phyloP scores from a whole-genome alignment of 2,888 invertebrate genomes.

The Meganola albula region DNA sequence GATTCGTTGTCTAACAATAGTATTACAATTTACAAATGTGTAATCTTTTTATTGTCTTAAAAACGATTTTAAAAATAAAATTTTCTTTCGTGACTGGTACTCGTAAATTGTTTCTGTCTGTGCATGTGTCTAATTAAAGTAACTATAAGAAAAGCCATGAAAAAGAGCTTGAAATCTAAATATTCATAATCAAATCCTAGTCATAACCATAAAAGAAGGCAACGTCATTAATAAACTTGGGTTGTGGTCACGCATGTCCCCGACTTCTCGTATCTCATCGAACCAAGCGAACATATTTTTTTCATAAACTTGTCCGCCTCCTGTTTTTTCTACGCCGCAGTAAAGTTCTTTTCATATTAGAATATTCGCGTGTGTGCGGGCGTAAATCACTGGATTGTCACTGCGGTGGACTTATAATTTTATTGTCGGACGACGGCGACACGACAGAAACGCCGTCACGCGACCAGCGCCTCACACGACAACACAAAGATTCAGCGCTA shows the following conservation, averaged over 20 bases:
- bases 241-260: slow-evolving; percentile 52
- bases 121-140: too few relatives aligned
- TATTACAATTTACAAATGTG: too few relatives aligned
- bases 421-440: slow-evolving; percentile 72
- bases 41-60: too few relatives aligned
- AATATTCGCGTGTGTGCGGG: slow-evolving; percentile 73
- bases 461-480: slow-evolving; percentile 47
- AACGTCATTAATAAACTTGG: slow-evolving; percentile 38
- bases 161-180: slow-evolving; percentile 16
- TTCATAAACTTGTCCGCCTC: slow-evolving; percentile 72
- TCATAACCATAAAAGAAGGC: slow-evolving; percentile 24
- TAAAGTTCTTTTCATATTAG: slow-evolving; percentile 65
- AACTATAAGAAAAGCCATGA: neutral
- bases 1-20: too few relatives aligned
- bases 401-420: slow-evolving; percentile 76
- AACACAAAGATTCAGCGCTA: slow-evolving; percentile 58
- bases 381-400: slow-evolving; percentile 78
- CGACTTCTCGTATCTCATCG: slow-evolving; percentile 47
- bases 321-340: slow-evolving; percentile 53
- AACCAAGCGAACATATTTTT: slow-evolving; percentile 62
- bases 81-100: too few relatives aligned
- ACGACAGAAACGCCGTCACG: slow-evolving; percentile 64
- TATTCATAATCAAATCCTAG: slow-evolving; percentile 29
- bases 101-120: too few relatives aligned
- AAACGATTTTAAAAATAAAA: too few relatives aligned